phyloP scores from a whole-genome alignment of 2,888 invertebrate genomes.

The Luperina nickerlii region DNA sequence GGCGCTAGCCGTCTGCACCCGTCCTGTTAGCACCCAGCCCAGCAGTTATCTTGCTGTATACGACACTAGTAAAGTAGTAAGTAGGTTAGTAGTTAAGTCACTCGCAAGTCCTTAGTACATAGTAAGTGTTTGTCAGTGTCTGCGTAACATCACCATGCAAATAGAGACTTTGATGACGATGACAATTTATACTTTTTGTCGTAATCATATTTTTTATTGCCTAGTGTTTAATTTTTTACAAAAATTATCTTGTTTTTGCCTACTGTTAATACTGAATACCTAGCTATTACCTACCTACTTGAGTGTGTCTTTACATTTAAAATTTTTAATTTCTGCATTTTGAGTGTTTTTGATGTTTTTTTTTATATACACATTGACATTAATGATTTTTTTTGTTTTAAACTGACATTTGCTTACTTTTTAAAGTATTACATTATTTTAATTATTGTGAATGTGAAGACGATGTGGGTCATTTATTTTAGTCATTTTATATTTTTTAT shows the following conservation, averaged over 20 bases:
- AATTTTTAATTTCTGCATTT: too few species aligned
- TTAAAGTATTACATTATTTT: too few species aligned
- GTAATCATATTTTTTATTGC: slow-evolving; percentile 10
- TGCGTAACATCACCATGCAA: slow-evolving; percentile 1
- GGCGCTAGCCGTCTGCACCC: too few species aligned
- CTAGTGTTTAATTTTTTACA: background rate
- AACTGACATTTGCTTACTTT: too few species aligned
- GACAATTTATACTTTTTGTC: slow-evolving; percentile 20
- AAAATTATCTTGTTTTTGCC: background rate
- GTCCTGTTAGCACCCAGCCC: too few species aligned
- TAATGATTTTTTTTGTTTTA: too few species aligned
- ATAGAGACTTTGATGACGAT: slow-evolving; percentile 1
- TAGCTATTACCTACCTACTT: background rate
- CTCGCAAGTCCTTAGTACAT: slow-evolving; percentile 4
- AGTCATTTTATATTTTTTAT: too few species aligned
- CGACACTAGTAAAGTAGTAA: background rate
- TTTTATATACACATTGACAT: too few species aligned
- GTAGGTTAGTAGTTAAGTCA: background rate
- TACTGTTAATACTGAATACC: background rate
- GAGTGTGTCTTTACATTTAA: background rate
- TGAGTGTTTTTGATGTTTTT: too few species aligned
- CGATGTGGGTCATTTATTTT: too few species aligned
- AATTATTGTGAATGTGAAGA: too few species aligned
- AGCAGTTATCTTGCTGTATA: background rate
- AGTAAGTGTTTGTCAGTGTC: background rate